These are phyloP conservation scores for Oncopeltus fasciatus DNA, from an alignment of 1,140 invertebrate genomes.

Conservation along the genomic window DNA sequence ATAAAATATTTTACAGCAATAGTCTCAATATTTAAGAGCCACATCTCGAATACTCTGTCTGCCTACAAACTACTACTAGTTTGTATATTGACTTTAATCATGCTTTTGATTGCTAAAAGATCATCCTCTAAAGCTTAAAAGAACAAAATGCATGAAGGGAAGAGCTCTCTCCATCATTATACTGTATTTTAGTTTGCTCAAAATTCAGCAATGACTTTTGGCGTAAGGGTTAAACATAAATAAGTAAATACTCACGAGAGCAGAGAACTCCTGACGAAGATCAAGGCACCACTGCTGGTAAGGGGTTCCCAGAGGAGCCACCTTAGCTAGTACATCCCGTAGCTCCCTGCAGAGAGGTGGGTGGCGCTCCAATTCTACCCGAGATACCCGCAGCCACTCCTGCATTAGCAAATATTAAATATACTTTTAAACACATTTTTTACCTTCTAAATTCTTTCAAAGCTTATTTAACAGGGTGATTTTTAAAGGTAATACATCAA, in stretches of 20 bases:
- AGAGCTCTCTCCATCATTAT: too few species aligned
- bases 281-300: slow-evolving; percentile 36
- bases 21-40: too few species aligned
- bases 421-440: neutral
- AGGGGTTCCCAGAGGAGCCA: slow-evolving; percentile 33
- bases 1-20: too few species aligned
- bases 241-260: slow-evolving; percentile 28
- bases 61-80: neutral
- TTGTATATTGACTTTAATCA: neutral
- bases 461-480: too few species aligned
- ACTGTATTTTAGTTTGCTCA: neutral
- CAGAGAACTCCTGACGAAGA: slow-evolving; percentile 31
- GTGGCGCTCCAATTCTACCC: slow-evolving; percentile 29
- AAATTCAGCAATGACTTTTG: neutral
- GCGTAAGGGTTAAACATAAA: neutral
- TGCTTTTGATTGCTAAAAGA: neutral
- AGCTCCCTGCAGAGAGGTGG: slow-evolving; percentile 30
- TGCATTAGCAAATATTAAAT: slow-evolving; percentile 19
- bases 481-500: too few species aligned
- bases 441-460: too few species aligned
- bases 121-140: neutral
- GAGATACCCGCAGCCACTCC: slow-evolving; percentile 32
- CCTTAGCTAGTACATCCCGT: slow-evolving; percentile 33
- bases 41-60: too few species aligned
- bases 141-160: neutral